Conservation (phyloP, 2,888 invertebrate species). For the Nymphalis polychloros region DNA sequence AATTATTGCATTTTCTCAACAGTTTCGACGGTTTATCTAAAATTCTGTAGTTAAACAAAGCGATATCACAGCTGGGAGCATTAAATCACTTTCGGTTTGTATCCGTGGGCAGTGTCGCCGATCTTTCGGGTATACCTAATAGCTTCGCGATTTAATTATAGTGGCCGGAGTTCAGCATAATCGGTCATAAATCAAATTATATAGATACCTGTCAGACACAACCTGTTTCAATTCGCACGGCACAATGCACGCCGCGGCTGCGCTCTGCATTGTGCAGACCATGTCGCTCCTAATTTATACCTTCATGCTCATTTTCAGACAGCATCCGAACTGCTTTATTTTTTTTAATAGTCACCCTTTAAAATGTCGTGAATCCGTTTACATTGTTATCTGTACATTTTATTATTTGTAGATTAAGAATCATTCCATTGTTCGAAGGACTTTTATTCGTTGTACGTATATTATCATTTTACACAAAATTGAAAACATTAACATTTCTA, state of each 20-base stretch:
- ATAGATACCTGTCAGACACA: slow-evolving; percentile 78
- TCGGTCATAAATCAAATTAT: slow-evolving; percentile 75
- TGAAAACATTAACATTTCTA: slow-evolving; percentile 73
- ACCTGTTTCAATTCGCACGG: slow-evolving; percentile 80
- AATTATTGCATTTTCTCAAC: slow-evolving; percentile 43
- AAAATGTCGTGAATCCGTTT: slow-evolving; percentile 55
- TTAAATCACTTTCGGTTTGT: slow-evolving; percentile 59
- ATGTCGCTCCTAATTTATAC: slow-evolving; percentile 73
- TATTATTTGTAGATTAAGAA: slow-evolving; percentile 65
- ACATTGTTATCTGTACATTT: slow-evolving; percentile 57
- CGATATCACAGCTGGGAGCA: slow-evolving; percentile 55
- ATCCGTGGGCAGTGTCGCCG: slow-evolving; percentile 69
- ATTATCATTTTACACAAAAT: slow-evolving; percentile 75
- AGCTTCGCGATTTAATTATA: slow-evolving; percentile 76
- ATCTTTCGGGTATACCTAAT: slow-evolving; percentile 70
- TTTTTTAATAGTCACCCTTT: slow-evolving; percentile 61
- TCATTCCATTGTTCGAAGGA: slow-evolving; percentile 62
- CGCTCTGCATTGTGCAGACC: slow-evolving; percentile 61
- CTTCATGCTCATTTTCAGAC: slow-evolving; percentile 75
- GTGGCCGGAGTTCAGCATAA: slow-evolving; percentile 70
- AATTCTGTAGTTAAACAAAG: slow-evolving; percentile 51
- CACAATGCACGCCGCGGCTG: slow-evolving; percentile 61
- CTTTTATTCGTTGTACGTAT: slow-evolving; percentile 52
- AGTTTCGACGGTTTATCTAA: slow-evolving; percentile 43
- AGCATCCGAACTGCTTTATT: slow-evolving; percentile 60